Evolutionary conservation across 2,113 vertebrate species (phyloP).

Genomic region (Alaudala cheleensis): DNA sequence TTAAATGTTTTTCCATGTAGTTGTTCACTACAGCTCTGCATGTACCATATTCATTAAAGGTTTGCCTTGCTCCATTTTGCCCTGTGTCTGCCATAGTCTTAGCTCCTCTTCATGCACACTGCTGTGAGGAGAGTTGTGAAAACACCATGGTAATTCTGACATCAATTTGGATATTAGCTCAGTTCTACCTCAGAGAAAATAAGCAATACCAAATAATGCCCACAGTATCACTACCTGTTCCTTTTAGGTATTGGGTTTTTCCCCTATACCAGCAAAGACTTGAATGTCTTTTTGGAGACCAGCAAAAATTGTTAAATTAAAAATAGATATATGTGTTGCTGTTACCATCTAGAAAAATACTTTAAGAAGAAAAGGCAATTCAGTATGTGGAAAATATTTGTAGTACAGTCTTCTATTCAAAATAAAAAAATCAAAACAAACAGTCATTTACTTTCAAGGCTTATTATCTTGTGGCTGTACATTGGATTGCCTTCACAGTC

Average conservation of each 20-base stretch:
- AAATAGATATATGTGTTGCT: neutral
- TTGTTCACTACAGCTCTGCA: neutral
- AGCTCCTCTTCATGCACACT: neutral
- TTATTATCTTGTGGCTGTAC: neutral
- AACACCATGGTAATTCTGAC: neutral
- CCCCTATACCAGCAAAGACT: neutral
- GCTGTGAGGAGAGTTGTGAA: neutral
- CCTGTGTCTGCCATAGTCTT: neutral
- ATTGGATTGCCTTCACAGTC: neutral
- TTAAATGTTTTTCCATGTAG: neutral
- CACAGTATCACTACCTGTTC: neutral
- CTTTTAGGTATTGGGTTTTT: neutral
- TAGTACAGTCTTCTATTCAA: slow-evolving; percentile 32
- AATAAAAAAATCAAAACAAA: neutral
- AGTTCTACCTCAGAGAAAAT: neutral
- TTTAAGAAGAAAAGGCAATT: neutral
- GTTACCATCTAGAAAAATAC: neutral
- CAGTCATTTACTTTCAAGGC: neutral
- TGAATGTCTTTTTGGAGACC: neutral
- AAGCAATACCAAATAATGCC: neutral
- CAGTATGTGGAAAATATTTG: neutral
- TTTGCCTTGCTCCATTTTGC: neutral
- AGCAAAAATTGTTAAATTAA: neutral
- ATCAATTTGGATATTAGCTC: neutral
- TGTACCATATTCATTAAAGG: neutral